phyloP scores from a whole-genome alignment of 2,113 vertebrate genomes.

The Paratilapia polleni region DNA sequence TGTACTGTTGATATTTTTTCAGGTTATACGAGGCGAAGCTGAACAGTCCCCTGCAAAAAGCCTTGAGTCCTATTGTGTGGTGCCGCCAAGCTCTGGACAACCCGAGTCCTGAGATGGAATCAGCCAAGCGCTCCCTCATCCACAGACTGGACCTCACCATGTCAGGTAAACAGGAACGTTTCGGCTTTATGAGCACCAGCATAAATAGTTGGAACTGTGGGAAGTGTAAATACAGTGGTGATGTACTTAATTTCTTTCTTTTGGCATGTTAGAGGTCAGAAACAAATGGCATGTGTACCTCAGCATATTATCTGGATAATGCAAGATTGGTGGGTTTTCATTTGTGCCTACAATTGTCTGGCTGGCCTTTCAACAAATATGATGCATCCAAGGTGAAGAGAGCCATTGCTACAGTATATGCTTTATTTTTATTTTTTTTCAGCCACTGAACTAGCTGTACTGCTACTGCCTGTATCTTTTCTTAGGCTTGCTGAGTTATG shows the following conservation, averaged over 20 bases:
- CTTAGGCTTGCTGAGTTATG: neutral
- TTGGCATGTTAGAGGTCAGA: neutral
- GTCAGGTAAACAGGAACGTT: slow-evolving; percentile 82
- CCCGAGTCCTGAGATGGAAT: slow-evolving; percentile 96
- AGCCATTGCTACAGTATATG: neutral
- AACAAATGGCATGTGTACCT: neutral
- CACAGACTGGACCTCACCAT: slow-evolving; percentile 97
- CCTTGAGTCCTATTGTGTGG: slow-evolving; percentile 93
- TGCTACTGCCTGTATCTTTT: neutral
- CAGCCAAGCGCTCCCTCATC: slow-evolving; percentile 95
- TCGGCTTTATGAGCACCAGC: neutral
- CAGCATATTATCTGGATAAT: neutral
- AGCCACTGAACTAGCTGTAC: neutral
- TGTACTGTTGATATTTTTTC: slow-evolving; percentile 4
- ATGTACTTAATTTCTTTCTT: neutral
- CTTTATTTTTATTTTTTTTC: neutral
- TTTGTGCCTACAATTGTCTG: neutral
- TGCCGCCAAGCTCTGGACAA: slow-evolving; percentile 96
- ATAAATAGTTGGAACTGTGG: neutral
- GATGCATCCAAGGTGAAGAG: neutral
- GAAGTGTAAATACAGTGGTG: neutral
- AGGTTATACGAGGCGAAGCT: slow-evolving; percentile 96
- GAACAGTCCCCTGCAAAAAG: slow-evolving; percentile 90
- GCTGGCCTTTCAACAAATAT: neutral
- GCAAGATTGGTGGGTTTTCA: neutral